Conservation (phyloP, 2,888 invertebrate species). For the Phyto melanocephala region DNA sequence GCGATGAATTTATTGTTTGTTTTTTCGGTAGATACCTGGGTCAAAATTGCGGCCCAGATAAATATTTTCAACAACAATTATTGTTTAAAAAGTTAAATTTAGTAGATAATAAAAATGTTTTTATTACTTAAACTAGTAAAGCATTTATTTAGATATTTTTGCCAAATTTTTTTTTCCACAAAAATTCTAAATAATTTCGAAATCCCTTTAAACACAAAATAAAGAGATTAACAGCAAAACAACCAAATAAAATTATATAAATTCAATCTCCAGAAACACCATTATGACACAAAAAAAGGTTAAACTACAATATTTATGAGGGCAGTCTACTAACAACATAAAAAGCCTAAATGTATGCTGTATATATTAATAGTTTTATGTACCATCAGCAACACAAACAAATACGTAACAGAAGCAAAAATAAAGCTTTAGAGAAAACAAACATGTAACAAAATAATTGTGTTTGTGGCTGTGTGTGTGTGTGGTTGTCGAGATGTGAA, state of each 20-base stretch:
- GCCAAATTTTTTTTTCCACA: background rate
- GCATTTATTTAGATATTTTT: too few species aligned
- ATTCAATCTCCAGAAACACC: conserved; percentile 27
- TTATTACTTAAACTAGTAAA: too few species aligned
- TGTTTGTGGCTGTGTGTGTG: background rate
- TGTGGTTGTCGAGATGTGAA: background rate
- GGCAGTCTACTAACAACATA: conserved; percentile 6
- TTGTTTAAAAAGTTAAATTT: too few species aligned
- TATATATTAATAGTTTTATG: background rate
- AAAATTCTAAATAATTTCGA: background rate
- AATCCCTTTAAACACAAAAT: background rate
- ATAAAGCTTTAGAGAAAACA: background rate
- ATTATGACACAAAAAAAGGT: background rate
- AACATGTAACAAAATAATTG: background rate
- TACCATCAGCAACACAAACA: background rate
- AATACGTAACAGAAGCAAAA: background rate
- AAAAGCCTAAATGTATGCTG: conserved; percentile 37
- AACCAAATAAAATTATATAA: background rate
- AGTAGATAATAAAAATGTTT: too few species aligned
- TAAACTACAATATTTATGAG: conserved; percentile 15
- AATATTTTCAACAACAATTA: too few species aligned
- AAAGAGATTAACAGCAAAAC: conserved; percentile 12
- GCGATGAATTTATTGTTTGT: too few species aligned
- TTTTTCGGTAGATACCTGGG: too few species aligned
- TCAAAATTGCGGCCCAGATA: too few species aligned